Conservation (phyloP, 2,797 vertebrate genomes). For the Manis pentadactyla region DNA sequence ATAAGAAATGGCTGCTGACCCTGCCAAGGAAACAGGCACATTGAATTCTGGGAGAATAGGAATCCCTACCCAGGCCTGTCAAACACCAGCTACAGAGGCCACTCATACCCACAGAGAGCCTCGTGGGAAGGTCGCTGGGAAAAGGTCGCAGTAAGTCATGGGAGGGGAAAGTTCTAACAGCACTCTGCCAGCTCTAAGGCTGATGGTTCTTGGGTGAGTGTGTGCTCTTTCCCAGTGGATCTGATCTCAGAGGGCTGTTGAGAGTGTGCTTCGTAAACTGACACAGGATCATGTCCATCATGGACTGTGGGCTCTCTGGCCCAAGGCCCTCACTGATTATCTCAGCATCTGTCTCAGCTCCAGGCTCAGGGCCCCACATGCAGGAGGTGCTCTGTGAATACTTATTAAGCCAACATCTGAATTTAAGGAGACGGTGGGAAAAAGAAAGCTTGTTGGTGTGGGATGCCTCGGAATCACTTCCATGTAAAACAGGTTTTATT, state of each 20-base stretch:
- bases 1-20: neutral
- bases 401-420: neutral
- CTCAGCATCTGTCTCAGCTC: neutral
- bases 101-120: neutral
- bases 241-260: neutral
- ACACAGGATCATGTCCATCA: accelerated
- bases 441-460: neutral
- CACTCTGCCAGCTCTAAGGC: neutral
- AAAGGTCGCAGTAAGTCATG: neutral
- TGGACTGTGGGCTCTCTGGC: neutral
- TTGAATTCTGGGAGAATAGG: no score
- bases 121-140: neutral
- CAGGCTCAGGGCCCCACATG: neutral
- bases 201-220: neutral
- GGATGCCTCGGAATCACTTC: neutral
- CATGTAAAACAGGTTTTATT: neutral
- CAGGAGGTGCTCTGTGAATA: neutral
- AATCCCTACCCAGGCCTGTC: neutral
- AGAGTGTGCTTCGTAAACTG: neutral
- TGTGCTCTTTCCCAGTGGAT: neutral
- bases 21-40: neutral
- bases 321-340: no score
- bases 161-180: neutral
- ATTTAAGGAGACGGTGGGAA: neutral
- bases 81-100: neutral